Base-by-base conservation (phyloP, 2,888 invertebrate genomes). In the Nudaria mundana region DNA sequence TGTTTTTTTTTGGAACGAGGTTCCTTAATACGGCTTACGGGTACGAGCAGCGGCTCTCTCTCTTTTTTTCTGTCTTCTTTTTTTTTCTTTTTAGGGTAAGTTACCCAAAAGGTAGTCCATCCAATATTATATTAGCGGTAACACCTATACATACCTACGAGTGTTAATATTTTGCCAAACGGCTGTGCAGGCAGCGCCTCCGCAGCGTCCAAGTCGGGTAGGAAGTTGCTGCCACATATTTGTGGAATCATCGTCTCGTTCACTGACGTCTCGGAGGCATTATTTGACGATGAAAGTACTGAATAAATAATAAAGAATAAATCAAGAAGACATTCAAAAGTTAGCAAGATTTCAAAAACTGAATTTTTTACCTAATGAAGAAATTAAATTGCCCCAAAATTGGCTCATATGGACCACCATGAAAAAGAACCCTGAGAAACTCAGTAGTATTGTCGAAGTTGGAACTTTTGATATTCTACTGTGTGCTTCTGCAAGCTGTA, bases 361-460 rank as follows among this genome's bases (percentile, higher is more conserved):
- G 12, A 13, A 37, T 76, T 20, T 20, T 8, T 71, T 66, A 91
- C 91, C 90, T 33, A 89, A 52, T 1, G 92, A 92, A n/a, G 92
- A 92, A 28, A 93, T 91, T 15, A 93, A 81, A 58, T 93, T 93
- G 0, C 94, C 93, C 90, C 92, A 91, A 11, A 94, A 90, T 80
- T 93, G 91, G 50, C 92, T 91, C 57, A 92, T 86, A 66, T 93
- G 93, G 69, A 93, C 93, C 44, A 93, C 90, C 91, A 93, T 92
- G 81, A 93, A 94, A 81, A 94, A 94, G 22, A 93, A 76, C 0
- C 94, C 94, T 44, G 94, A 91, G 68, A 94, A 94, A 5, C 92
- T 81, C 22, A 91, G 91, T 31, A 94, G 89, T 12, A 93, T 76
- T 0, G 90, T 90, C 51, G 92, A 91, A 1, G 90, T 72, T 8